Percentiles rank a stretch among this genome's conserved stretches.
Evolutionary conservation across 2,888 invertebrate species (phyloP).

Genomic region (Chalcosyrphus nemorum): DNA sequence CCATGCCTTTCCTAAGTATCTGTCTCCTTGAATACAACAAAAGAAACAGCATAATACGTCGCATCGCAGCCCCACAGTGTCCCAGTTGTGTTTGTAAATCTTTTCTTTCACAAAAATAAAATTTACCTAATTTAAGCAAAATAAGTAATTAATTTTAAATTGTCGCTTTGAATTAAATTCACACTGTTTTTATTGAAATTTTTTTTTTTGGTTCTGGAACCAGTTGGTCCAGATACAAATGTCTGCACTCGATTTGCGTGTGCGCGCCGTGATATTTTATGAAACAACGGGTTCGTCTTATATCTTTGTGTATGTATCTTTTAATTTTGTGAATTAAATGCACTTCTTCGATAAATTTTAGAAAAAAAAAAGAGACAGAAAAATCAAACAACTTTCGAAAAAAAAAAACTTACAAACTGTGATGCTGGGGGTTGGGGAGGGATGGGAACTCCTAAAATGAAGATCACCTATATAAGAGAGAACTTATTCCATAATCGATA

Average conservation of each 20-base stretch:
- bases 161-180: background rate
- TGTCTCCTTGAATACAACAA: background rate
- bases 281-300: slow-evolving; percentile 1
- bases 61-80: background rate
- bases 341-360: background rate
- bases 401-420: background rate
- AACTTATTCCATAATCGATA: background rate
- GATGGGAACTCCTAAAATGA: background rate
- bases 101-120: background rate
- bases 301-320: background rate
- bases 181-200: background rate
- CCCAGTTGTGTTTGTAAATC: background rate
- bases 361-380: background rate
- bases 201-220: background rate
- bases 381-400: slow-evolving; percentile 5
- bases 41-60: background rate
- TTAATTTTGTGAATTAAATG: background rate
- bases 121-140: background rate
- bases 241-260: background rate
- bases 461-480: slow-evolving; percentile 14
- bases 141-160: background rate
- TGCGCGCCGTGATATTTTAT: background rate
- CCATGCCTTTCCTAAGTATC: background rate
- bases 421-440: background rate
- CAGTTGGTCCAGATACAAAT: background rate